phyloP scores from a whole-genome alignment of 2,888 invertebrate genomes.

The Erynnis tages region DNA sequence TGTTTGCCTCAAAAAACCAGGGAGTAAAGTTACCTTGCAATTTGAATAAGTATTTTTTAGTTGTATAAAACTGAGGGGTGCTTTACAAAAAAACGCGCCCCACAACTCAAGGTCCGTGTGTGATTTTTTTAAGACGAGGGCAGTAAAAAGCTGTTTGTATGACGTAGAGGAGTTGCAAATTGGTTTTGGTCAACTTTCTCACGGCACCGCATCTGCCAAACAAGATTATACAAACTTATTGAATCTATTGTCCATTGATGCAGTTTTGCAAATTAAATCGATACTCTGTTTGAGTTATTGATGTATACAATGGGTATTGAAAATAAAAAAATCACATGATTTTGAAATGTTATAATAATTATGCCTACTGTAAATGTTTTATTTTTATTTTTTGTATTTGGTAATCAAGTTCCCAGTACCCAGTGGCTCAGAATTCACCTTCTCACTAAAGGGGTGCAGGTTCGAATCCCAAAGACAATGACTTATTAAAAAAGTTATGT shows the following conservation, averaged over 20 bases:
- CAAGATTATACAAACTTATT: slow-evolving; percentile 9
- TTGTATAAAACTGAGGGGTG: slow-evolving; percentile 65
- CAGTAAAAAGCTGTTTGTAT: slow-evolving; percentile 49
- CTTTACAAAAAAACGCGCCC: slow-evolving; percentile 57
- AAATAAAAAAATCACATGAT: too few species aligned
- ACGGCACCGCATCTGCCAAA: slow-evolving; percentile 46
- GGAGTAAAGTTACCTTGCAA: slow-evolving; percentile 65
- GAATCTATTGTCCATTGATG: slow-evolving; percentile 1
- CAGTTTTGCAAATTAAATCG: slow-evolving; percentile 5
- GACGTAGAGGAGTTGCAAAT: slow-evolving; percentile 65
- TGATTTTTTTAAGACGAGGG: slow-evolving; percentile 69
- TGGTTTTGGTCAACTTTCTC: slow-evolving; percentile 69
- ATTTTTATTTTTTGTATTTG: too few species aligned
- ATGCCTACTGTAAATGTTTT: too few species aligned
- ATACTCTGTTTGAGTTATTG: background rate
- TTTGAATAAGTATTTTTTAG: slow-evolving; percentile 66
- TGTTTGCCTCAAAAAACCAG: slow-evolving; percentile 70
- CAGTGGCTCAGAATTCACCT: too few species aligned
- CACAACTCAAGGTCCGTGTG: slow-evolving; percentile 45
- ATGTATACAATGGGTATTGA: background rate
- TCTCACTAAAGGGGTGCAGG: too few species aligned
- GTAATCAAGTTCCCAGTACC: too few species aligned
- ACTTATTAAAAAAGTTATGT: too few species aligned
- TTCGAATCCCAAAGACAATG: too few species aligned
- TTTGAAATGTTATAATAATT: too few species aligned